phyloP scores from a whole-genome alignment of 2,797 vertebrate species.

The Fundulus diaphanus region DNA sequence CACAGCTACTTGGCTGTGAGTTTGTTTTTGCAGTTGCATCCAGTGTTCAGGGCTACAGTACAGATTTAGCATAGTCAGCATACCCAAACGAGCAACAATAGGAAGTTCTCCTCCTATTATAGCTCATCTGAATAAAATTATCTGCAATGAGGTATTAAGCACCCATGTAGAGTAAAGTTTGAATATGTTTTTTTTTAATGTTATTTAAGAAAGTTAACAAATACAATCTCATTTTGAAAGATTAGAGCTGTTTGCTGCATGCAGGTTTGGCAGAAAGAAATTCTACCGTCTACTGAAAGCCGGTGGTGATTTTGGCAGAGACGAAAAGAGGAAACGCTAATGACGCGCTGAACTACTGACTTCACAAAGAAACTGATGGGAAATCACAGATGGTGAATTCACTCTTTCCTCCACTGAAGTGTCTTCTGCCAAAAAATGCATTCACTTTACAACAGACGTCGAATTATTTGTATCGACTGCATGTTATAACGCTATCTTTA shows the following conservation, averaged over 20 bases:
- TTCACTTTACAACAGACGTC: not conserved
- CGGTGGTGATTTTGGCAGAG: not conserved
- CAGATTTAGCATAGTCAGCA: not conserved
- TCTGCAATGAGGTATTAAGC: not conserved
- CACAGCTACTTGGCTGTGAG: not conserved
- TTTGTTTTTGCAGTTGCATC: not conserved
- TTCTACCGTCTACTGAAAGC: not conserved
- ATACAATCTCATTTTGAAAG: too few species aligned
- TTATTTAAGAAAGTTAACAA: too few species aligned
- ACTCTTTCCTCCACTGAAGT: too few species aligned
- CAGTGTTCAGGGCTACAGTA: not conserved
- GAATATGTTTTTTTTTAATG: too few species aligned
- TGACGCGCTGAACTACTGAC: not conserved
- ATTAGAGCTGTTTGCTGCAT: not conserved
- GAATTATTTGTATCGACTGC: not conserved
- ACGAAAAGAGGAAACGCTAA: not conserved
- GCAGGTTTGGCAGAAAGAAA: not conserved
- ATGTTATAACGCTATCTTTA: not conserved
- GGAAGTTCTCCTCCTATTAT: not conserved
- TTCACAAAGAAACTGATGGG: not conserved
- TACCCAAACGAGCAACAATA: not conserved
- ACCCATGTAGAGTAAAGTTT: not conserved
- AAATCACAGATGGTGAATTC: too few species aligned
- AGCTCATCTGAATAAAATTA: not conserved
- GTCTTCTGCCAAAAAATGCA: too few species aligned